Evolutionary conservation across 2,888 invertebrate genomes (phyloP), one percentile per base, ranked within the genome.

Genomic region (Drosophila kuntzei): DNA sequence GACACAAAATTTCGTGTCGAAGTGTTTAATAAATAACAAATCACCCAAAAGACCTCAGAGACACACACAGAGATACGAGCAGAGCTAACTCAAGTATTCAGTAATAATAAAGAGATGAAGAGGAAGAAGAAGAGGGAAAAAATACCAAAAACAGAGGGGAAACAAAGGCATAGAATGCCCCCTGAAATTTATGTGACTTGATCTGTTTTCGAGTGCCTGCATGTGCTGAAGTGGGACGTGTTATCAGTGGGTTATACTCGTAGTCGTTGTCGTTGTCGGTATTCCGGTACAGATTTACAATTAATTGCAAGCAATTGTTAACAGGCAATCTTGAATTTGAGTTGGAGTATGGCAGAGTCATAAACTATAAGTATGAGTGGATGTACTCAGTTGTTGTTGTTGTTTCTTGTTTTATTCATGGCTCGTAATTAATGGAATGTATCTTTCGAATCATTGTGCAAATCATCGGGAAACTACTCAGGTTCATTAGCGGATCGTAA

Each of bases 21-120:
- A 81, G 81, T 77, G 77, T 81, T 80, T 80, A 79, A 79, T 81
- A 79, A 77, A 79, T 79, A 70, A 81, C 77, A 80, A 79, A 77
- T 77, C 77, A 80, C 74, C 66, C 71, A 61, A 76, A 69, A 65
- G 70, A 65, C 73, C 68, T 29, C 62, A 65, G 39, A 67, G 37
- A 68, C 65, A 44, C n/a, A 9, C 43, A 49, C 44, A 54, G 41
- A 49, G 55, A 61, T 22, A 14, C 18, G 53, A 25, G 1, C 14
- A 44, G 34, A 51, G 16, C 55, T 34, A 63, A 43, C 53, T 67
- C 62, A 46, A 70, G 55, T 61, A 67, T 71, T 54, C 41, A 58
- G 55, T 50, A 71, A 71, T 67, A 63, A 57, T 47, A 58, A 47
- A 29, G 47, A 54, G 47, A 58, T 47, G 37, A 54, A 54, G 27